Base-by-base conservation (phyloP, 2,888 invertebrate species). In the Polymixis flavicincta region DNA sequence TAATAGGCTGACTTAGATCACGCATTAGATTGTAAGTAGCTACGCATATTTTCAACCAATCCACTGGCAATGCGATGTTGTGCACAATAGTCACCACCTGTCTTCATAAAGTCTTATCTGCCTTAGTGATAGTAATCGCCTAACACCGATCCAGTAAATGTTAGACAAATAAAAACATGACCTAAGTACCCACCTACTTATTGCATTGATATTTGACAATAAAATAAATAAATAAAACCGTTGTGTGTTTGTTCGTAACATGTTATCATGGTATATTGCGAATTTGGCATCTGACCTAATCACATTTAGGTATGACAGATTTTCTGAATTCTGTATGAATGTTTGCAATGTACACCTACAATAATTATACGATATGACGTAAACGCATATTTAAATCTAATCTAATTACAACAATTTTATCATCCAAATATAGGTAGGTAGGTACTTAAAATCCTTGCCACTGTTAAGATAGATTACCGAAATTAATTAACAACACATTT, bases 51-150 rank as follows among this genome's bases (percentile, higher is more conserved):
- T 32, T 61, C 25, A n/a, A 32, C 25, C n/a, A 72, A 74, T 65
- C 28, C 22, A 28, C 50, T 25, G 14, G 61, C 17, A 37, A 52
- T 19, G 14, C n/a, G 6, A 32, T 55, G 42, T 50, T 42, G n/a
- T n/a, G n/a, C 8, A 22, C 5, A 17, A n/a, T n/a, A 42, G 14
- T 17, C 8, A 22, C 5, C 7, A 42, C 37, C 28, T 55, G 17
- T 5, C 19, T 57, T 57, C 19, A 50, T 54, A 48, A n/a, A n/a
- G 28, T 71, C 42, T 77, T 77, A 77, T 77, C 76, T 54, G 3
- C 37, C 19, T 37, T 54, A 70, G 57, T 45, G 52, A 70, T 65
- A 57, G 48, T 54, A 17, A 45, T 57, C 42, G 22, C 28, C 14
- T 55, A 32, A 69, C 61, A 32, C n/a, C 2, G 14, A 63, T 17